Base-by-base conservation (phyloP, 1,140 invertebrate species). In the Drosophila malerkotliana region DNA sequence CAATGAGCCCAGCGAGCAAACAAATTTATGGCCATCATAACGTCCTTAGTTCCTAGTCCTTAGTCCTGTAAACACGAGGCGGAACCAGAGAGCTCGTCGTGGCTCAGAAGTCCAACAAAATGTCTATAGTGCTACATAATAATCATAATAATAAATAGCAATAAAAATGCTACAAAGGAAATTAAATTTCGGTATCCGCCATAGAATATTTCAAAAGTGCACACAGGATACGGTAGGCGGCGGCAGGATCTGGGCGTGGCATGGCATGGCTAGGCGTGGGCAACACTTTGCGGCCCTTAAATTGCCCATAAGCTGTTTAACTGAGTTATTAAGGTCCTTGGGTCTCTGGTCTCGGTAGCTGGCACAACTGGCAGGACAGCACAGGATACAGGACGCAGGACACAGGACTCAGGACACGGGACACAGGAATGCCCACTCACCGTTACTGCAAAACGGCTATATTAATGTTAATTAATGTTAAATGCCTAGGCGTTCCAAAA, bases 391-490 rank as follows among this genome's bases (percentile, higher is more conserved):
- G 26, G 26, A 5, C 3, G 26, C 26, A 26, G 26, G 26, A 26
- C 26, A 1, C 26, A 6, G 26, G 26, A 4, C 26, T 3, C 4
- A 3, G 26, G 26, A 6, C 26, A 6, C 26, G 6, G 26, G 26
- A 28, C 26, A 18, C 14, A 44, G 41, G 41, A 44, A 18, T 44
- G n/a, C n/a, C 10, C 55, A 57, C 14, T n/a, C 14, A 14, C 28
- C 49, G 26, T 34, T n/a, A 2, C 39, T 28, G 34, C 49, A 67
- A 47, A 55, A 76, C 55, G 24, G 60, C 76, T 74, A 55, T 66
- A 73, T 79, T 73, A 79, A 62, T 60, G 76, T 79, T 79, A 79
- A 79, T 79, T 79, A 79, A 79, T 79, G 75, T 79, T 68, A 63
- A 79, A 73, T 79, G 69, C 59, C 53, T 28, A 48, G 68, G 72